Percentiles rank a stretch among this genome's conserved stretches.
Conservation (phyloP, 2,888 invertebrate genomes). For the Malacosoma neustria region DNA sequence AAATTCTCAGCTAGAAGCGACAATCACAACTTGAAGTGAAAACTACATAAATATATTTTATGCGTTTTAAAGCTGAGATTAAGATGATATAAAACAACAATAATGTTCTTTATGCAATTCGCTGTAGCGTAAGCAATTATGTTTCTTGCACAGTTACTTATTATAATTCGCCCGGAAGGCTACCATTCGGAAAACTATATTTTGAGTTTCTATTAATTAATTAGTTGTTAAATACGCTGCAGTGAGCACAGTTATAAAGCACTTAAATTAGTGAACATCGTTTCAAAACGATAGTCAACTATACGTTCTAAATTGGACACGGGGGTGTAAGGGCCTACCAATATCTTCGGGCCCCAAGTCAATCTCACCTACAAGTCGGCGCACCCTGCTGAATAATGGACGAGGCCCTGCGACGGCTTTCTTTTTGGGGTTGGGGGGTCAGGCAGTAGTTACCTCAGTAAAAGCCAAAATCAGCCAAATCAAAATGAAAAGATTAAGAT, state of each 20-base stretch:
- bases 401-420: no score
- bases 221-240: constrained; percentile 39
- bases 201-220: constrained; percentile 49
- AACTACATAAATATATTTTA: background rate
- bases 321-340: no score
- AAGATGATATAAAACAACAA: background rate
- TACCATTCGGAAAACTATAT: constrained; percentile 47
- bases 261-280: constrained; percentile 23
- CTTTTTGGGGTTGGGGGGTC: no score
- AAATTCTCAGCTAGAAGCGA: no score
- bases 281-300: constrained; percentile 12
- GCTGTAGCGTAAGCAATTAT: constrained; percentile 34
- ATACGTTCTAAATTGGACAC: background rate
- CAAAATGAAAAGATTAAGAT: no score
- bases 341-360: no score
- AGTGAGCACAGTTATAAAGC: constrained; percentile 30
- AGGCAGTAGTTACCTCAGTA: no score
- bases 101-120: background rate
- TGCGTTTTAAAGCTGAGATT: background rate
- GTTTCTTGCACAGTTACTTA: constrained; percentile 45
- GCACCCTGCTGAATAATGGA: no score
- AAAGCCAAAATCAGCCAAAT: no score
- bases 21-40: no score
- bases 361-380: no score
- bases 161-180: constrained; percentile 50